These are phyloP conservation scores for Dicrostonyx torquatus DNA, from an alignment of 2,797 vertebrate species.

Conservation along the genomic window DNA sequence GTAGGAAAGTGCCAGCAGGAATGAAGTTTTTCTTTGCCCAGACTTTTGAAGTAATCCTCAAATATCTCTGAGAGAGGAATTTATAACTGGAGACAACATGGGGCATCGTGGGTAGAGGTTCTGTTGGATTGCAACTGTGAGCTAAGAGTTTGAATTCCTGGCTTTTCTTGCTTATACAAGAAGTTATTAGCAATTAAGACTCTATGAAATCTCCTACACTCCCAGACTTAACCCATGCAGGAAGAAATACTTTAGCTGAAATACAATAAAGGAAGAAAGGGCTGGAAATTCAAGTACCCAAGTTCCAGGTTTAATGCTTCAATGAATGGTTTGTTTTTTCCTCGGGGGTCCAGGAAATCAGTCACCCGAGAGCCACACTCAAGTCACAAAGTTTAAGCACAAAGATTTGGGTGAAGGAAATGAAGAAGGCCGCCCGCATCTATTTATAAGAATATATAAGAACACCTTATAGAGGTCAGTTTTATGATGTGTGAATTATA, in stretches of 20 bases:
- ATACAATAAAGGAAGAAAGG: background rate
- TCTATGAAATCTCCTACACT: background rate
- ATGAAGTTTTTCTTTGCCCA: slow-evolving; percentile 22
- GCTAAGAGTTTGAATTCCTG: slow-evolving; percentile 34
- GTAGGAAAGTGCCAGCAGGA: background rate
- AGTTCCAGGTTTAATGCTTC: background rate
- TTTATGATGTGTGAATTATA: slow-evolving; percentile 4
- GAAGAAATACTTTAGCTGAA: slow-evolving; percentile 3
- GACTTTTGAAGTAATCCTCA: slow-evolving; percentile 38
- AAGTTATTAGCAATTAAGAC: slow-evolving; percentile 48
- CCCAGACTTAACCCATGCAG: background rate
- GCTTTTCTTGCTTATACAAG: background rate
- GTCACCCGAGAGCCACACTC: background rate
- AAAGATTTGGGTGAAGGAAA: background rate
- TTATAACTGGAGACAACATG: background rate
- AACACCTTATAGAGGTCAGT: background rate
- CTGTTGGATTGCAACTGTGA: background rate
- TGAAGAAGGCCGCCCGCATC: background rate
- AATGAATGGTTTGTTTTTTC: background rate
- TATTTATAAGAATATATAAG: slow-evolving; percentile 4
- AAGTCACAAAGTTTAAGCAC: background rate
- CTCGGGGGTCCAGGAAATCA: background rate
- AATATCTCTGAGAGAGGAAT: background rate
- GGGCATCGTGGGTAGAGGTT: background rate
- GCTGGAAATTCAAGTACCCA: background rate